Base-by-base conservation (phyloP, 2,888 invertebrate genomes). In the Netelia virgata region DNA sequence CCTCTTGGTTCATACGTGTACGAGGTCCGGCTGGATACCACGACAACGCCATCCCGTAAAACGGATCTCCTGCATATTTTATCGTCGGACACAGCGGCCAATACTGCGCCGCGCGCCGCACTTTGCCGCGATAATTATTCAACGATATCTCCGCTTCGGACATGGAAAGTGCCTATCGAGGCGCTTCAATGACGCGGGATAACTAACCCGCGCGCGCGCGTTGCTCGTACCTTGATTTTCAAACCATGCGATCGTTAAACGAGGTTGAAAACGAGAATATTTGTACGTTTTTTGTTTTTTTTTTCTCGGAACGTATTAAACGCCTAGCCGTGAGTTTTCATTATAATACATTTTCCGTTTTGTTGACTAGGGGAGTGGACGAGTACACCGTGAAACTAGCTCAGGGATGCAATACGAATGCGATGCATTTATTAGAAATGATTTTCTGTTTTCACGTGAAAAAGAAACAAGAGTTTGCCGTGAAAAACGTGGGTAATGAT, bases 41-140 rank as follows among this genome's bases (percentile, higher is more conserved):
- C 61, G 61, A 20, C 6, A 36, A 36, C 57, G 69, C 61, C 73
- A 57, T 36, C 63, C 73, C 68, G 55, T 43, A 75, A 75, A 5
- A 50, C 57, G 79, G 70, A 43, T 43, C 75, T 20, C 68, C 68
- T 76, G 73, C 64, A 81, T 86, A 84, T 86, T 86, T 84, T 73
- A 87, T 84, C 64, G 73, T 55, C 63, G 83, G 64, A 69, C 72
- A 77, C 23, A 36, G 36, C 36, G 36, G 36, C 36, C 36, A 36
- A 36, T 36, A 6, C 36, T 28, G 57, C 68, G 43, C 61, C 3
- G 28, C 47, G 66, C 77, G 70, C 63, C 75, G 83, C 83, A 83
- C 78, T 86, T 86, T 82, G 77, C 55, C 41, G 70, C 28, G 77
- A 77, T 85, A 85, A 87, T 87, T 83, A 86, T 83, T 86, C 36